Conservation (phyloP, 2,888 invertebrate genomes). For the Pelosia muscerda region DNA sequence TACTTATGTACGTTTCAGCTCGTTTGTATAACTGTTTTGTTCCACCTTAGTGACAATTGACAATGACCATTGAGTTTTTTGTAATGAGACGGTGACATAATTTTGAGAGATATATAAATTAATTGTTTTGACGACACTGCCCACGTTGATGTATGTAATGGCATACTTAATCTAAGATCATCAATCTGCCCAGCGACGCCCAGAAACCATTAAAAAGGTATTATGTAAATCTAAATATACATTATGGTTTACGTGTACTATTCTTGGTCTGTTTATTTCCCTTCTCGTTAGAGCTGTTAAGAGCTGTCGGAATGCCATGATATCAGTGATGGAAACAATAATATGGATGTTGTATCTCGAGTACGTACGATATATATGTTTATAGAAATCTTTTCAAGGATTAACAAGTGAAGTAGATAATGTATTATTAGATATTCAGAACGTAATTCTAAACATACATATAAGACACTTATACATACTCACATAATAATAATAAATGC, state of each 20-base stretch:
- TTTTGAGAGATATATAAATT: not conserved
- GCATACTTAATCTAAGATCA: not conserved
- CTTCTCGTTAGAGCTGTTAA: constrained; percentile 1
- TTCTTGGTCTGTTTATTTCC: not conserved
- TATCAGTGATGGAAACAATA: constrained; percentile 2
- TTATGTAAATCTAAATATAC: constrained; percentile 1
- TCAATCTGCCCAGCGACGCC: not conserved
- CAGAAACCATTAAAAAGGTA: constrained; percentile 1
- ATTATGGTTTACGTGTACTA: not conserved
- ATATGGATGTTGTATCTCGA: not conserved
- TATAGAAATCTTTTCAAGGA: not conserved
- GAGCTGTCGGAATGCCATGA: not conserved
- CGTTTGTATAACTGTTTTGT: no score
- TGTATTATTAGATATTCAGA: not conserved
- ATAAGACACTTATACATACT: no score
- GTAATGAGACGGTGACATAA: no score
- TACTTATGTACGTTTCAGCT: no score
- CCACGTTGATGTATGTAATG: not conserved
- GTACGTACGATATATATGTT: not conserved
- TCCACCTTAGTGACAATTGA: no score
- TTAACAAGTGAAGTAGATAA: not conserved
- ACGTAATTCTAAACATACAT: not conserved
- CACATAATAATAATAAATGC: no score
- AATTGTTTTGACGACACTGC: not conserved
- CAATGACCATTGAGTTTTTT: no score